Percentiles rank a stretch among this genome's conserved stretches.
phyloP scores from a whole-genome alignment of 2,797 vertebrate species.

The Phoxinus dragarum region DNA sequence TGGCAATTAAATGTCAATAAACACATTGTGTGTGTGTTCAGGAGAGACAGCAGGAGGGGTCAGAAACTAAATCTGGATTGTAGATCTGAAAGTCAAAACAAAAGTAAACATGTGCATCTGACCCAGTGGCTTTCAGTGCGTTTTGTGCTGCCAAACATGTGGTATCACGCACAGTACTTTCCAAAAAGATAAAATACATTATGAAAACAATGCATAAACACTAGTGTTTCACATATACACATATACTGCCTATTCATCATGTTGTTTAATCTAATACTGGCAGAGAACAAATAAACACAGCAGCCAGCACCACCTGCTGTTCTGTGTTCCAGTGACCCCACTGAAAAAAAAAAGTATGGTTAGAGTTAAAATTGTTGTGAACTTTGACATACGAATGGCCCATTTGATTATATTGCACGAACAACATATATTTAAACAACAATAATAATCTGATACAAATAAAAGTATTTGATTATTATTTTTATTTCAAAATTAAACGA shows the following conservation, averaged over 20 bases:
- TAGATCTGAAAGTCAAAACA: neutral
- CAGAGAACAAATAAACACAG: neutral
- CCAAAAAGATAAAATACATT: neutral
- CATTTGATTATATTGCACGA: neutral
- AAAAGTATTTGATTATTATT: neutral
- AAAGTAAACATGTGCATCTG: slow-evolving; percentile 4
- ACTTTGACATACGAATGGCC: neutral
- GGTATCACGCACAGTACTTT: neutral
- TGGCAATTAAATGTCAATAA: neutral
- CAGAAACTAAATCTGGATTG: neutral
- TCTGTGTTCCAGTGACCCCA: slow-evolving; percentile 8
- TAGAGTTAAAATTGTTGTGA: neutral
- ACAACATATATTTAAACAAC: neutral
- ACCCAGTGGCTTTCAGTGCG: neutral
- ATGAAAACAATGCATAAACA: neutral
- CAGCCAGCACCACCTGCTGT: neutral
- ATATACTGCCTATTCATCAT: neutral
- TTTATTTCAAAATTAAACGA: neutral
- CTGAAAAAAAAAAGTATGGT: no score
- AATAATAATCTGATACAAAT: neutral
- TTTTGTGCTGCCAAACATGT: slow-evolving; percentile 13
- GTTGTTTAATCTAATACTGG: neutral
- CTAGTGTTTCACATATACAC: neutral
- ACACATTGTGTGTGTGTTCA: neutral
- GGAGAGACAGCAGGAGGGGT: neutral